phyloP scores from a whole-genome alignment of 2,888 invertebrate species.

The Agonopterix heracliana region DNA sequence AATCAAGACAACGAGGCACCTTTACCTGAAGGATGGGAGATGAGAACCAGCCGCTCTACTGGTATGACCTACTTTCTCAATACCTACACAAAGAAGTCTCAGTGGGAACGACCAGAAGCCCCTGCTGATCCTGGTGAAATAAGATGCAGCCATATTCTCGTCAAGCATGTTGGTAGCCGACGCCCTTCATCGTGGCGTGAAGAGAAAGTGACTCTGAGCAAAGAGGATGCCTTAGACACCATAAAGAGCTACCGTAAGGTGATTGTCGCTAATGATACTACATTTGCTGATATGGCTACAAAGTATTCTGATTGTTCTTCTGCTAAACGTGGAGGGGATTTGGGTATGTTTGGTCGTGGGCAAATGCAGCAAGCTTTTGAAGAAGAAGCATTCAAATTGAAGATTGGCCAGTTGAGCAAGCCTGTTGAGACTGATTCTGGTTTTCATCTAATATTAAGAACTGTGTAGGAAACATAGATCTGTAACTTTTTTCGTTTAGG shows the following conservation, averaged over 20 bases:
- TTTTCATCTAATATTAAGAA: constrained; percentile 95
- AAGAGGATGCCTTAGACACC: constrained; percentile 92
- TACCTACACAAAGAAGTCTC: constrained; percentile 96
- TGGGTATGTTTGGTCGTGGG: constrained; percentile 93
- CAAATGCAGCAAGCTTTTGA: constrained; percentile 99
- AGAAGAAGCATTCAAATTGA: constrained; percentile 94
- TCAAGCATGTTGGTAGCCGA: constrained; percentile 94
- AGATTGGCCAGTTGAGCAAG: constrained; percentile 94
- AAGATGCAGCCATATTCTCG: constrained; percentile 94
- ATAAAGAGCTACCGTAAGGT: constrained; percentile 89
- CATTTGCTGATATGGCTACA: constrained; percentile 91
- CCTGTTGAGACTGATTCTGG: constrained; percentile 97
- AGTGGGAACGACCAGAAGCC: constrained; percentile 96
- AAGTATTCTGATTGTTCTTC: constrained; percentile 99
- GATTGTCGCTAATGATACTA: constrained; percentile 86
- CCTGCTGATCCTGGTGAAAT: constrained; percentile 86
- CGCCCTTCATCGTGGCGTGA: constrained; percentile 97
- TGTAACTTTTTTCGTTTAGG: too few species aligned
- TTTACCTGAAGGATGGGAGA: constrained; percentile 95
- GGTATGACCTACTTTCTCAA: constrained; percentile 97
- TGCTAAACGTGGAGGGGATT: constrained; percentile 95
- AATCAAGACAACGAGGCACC: constrained; percentile 61
- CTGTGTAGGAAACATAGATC: constrained; percentile 48
- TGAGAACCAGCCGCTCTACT: constrained; percentile 88
- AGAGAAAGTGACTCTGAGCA: constrained; percentile 91